Evolutionary conservation across 2,797 vertebrate genomes (phyloP).

Genomic region (Chrosomus eos): DNA sequence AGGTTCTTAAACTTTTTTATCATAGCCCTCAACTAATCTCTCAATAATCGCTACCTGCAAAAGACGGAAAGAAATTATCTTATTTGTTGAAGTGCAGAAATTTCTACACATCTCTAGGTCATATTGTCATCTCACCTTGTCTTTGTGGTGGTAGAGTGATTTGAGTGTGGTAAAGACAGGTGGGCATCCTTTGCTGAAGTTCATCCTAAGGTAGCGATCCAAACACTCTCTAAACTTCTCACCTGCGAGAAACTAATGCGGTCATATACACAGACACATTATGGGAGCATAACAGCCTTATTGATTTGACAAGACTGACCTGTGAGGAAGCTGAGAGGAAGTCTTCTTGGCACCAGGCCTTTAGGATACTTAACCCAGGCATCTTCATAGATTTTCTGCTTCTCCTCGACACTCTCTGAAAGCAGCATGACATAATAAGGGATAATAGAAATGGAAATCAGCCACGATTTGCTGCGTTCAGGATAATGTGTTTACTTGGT

Average conservation of each 20-base stretch:
- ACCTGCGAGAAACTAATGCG: conserved; percentile 73
- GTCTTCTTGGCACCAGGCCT: conserved; percentile 91
- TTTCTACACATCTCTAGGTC: background rate
- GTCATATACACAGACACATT: background rate
- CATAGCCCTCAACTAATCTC: conserved; percentile 92
- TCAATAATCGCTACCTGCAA: conserved; percentile 94
- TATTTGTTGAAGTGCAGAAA: background rate
- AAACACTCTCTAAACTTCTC: conserved; percentile 95
- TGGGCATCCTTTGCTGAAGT: conserved; percentile 98
- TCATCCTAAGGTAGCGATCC: conserved; percentile 96
- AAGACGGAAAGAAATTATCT: background rate
- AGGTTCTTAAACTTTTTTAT: conserved; percentile 92
- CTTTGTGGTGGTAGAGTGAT: conserved; percentile 92
- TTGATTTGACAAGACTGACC: conserved; percentile 72
- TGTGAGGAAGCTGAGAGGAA: conserved; percentile 93
- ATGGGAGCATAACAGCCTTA: background rate
- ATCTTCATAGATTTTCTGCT: conserved; percentile 93
- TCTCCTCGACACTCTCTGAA: conserved; percentile 88
- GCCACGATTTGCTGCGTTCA: background rate
- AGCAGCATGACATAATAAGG: background rate
- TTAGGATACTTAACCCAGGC: conserved; percentile 95
- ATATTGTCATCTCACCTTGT: conserved; percentile 83
- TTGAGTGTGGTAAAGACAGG: conserved; percentile 97
- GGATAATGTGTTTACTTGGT: conserved; percentile 78
- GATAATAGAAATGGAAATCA: background rate